Conservation (phyloP, 2,113 vertebrate genomes). For the Panurus biarmicus region DNA sequence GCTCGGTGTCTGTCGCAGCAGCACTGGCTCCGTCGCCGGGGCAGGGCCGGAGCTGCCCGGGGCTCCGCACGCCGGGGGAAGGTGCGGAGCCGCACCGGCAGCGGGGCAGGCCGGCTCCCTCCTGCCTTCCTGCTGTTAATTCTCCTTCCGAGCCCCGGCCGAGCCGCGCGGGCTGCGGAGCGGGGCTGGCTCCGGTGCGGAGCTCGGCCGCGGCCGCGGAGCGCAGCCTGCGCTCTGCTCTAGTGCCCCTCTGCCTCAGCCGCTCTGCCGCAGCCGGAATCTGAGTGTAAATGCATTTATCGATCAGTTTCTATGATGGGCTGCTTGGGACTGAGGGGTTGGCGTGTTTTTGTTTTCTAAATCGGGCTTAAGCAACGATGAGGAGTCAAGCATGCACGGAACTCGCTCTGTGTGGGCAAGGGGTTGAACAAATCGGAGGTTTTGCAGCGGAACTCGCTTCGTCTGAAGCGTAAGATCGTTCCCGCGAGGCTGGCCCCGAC, state of each 20-base stretch:
- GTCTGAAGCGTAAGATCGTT: background rate
- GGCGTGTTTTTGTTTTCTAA: background rate
- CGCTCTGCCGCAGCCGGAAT: fast-evolving
- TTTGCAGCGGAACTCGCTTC: background rate
- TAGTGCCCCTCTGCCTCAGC: fast-evolving
- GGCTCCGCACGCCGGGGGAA: background rate
- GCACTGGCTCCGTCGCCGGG: fast-evolving
- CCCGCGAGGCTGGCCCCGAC: background rate
- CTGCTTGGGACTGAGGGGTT: background rate
- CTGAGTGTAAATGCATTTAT: background rate
- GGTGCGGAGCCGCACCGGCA: background rate
- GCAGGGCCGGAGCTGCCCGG: background rate
- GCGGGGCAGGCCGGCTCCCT: background rate
- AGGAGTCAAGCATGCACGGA: background rate
- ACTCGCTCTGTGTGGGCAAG: background rate
- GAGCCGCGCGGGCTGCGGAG: background rate
- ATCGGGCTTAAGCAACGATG: background rate
- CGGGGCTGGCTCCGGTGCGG: too few relatives aligned
- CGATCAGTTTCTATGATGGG: fast-evolving
- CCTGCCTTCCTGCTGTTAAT: background rate
- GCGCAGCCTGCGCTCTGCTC: background rate
- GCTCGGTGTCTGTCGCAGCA: background rate
- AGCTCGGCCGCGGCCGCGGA: fast-evolving
- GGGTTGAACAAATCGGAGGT: background rate
- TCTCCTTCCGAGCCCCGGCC: background rate